A percentile compares a stretch with the other conserved stretches of the same genome.
phyloP scores from a whole-genome alignment of 2,888 invertebrate genomes.

The Flabesymbios commensalis region DNA sequence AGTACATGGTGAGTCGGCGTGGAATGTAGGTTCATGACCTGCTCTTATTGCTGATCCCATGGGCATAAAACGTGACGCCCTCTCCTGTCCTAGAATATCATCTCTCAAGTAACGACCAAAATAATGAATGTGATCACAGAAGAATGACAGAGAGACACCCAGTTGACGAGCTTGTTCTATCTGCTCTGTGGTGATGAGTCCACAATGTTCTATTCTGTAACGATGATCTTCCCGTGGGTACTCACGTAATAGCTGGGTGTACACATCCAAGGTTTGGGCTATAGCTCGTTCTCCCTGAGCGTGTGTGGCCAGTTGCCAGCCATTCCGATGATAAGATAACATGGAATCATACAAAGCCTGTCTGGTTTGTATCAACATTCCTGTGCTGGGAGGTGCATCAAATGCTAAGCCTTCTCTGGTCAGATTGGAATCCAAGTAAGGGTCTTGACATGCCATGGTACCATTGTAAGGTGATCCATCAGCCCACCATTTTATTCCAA shows the following conservation, averaged over 20 bases:
- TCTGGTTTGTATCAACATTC: not conserved
- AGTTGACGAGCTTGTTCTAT: not conserved
- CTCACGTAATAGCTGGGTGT: too few relatives aligned
- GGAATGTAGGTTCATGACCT: not conserved
- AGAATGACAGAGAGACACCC: not conserved
- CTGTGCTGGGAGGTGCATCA: not conserved
- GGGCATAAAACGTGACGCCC: not conserved
- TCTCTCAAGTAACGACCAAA: not conserved
- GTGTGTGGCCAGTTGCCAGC: not conserved
- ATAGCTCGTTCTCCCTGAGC: slow-evolving; percentile 1
- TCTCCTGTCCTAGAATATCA: not conserved
- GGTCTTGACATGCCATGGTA: not conserved
- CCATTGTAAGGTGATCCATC: not conserved
- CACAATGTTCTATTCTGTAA: not conserved
- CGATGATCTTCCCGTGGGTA: not conserved
- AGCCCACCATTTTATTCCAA: not conserved
- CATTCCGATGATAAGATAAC: not conserved
- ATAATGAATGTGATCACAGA: not conserved
- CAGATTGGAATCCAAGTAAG: not conserved
- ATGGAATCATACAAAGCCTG: not conserved
- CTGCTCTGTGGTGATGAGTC: not conserved
- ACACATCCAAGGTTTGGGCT: not conserved
- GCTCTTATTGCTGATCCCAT: not conserved
- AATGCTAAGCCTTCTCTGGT: not conserved
- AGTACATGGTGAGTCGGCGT: not conserved